Evolutionary conservation across 2,113 vertebrate genomes (phyloP).

Genomic region (Cisticola juncidis): DNA sequence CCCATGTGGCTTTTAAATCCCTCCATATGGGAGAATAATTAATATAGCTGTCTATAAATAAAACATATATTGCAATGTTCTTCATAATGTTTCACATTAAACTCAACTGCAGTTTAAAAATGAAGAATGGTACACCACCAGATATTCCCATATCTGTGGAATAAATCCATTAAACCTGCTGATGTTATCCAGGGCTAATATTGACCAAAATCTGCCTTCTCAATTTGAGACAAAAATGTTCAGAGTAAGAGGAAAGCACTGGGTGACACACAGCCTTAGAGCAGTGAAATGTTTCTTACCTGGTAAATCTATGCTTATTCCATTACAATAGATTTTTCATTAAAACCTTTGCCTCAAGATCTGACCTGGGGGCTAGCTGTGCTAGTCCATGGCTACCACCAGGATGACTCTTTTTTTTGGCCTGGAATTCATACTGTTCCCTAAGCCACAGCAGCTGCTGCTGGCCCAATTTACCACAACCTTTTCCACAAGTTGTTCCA

Average conservation of each 20-base stretch:
- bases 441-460: background rate
- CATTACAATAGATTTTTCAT: background rate
- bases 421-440: background rate
- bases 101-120: background rate
- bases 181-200: background rate
- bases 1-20: background rate
- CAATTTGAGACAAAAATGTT: background rate
- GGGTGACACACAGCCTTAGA: background rate
- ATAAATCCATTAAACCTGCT: background rate
- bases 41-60: background rate
- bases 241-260: background rate
- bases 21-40: background rate
- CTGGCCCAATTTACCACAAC: background rate
- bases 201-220: background rate
- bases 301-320: background rate
- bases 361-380: background rate
- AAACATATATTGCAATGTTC: background rate
- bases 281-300: background rate
- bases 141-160: background rate
- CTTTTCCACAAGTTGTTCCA: background rate
- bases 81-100: background rate
- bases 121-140: background rate
- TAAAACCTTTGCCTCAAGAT: background rate
- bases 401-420: background rate
- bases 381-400: background rate